Evolutionary conservation across 2,797 vertebrate species (phyloP).

Genomic region (Phataginus tetradactyla): DNA sequence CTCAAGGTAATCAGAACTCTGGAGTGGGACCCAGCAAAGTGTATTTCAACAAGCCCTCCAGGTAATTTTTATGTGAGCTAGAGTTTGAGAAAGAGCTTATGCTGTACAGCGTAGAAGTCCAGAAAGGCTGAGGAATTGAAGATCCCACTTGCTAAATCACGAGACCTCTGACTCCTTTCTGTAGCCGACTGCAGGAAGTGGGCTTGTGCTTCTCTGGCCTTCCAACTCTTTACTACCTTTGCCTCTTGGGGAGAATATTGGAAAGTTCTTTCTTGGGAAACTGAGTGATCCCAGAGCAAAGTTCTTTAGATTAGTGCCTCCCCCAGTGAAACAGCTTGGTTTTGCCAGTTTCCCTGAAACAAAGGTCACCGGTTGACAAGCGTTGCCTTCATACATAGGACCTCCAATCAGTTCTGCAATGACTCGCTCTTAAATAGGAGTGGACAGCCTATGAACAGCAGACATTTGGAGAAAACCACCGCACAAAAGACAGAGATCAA

Average conservation of each 20-base stretch:
- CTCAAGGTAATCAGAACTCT: neutral
- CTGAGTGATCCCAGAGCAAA: neutral
- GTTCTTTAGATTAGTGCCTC: neutral
- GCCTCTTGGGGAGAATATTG: neutral
- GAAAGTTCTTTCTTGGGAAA: neutral
- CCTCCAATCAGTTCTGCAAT: neutral
- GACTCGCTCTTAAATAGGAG: neutral
- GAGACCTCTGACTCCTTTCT: neutral
- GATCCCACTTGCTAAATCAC: neutral
- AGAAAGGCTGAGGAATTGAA: neutral
- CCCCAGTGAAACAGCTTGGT: neutral
- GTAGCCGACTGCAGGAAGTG: no score
- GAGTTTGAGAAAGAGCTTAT: neutral
- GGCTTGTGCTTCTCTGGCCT: neutral
- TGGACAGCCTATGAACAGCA: neutral
- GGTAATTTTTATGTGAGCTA: conserved; percentile 33
- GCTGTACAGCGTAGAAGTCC: neutral
- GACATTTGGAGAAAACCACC: neutral
- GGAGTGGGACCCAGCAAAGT: neutral
- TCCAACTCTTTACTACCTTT: neutral
- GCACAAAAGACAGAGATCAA: neutral
- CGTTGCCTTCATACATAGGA: neutral
- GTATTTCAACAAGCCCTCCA: neutral
- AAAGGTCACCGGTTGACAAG: neutral
- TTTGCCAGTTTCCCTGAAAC: neutral